Conservation (phyloP, 2,113 vertebrate genomes). For the Benthochromis sp. region DNA sequence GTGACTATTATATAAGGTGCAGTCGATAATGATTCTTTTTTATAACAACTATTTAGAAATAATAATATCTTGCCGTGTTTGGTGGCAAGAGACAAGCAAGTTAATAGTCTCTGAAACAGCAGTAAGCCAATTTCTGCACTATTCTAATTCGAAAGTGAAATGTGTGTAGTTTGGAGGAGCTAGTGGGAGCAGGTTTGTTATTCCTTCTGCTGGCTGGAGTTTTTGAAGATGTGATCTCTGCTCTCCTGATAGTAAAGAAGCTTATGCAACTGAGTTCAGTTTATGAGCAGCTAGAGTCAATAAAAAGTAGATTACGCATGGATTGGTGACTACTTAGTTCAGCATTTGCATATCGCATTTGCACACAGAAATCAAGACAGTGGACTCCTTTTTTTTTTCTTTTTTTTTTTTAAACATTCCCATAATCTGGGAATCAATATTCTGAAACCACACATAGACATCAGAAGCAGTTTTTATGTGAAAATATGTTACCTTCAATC, state of each 20-base stretch:
- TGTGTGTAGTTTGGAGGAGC: not conserved
- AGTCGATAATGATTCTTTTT: not conserved
- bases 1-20: not conserved
- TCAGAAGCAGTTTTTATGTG: not conserved
- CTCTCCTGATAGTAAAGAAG: not conserved
- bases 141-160: slow-evolving; percentile 3
- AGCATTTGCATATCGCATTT: not conserved
- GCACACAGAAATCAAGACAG: slow-evolving; percentile 1
- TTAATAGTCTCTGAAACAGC: not conserved
- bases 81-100: not conserved
- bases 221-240: slow-evolving; percentile 15
- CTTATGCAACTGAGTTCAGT: not conserved
- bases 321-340: slow-evolving; percentile 1
- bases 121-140: not conserved
- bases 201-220: not conserved
- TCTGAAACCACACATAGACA: slow-evolving; percentile 1
- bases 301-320: slow-evolving; percentile 33
- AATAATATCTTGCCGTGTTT: not conserved
- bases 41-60: not conserved
- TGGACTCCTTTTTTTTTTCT: not conserved
- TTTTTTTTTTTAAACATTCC: not conserved
- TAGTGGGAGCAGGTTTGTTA: not conserved
- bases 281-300: slow-evolving; percentile 5
- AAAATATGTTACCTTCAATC: slow-evolving; percentile 39
- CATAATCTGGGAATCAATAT: slow-evolving; percentile 3